Conservation (phyloP, 2,888 invertebrate species). For the Liodrosophila aerea region DNA sequence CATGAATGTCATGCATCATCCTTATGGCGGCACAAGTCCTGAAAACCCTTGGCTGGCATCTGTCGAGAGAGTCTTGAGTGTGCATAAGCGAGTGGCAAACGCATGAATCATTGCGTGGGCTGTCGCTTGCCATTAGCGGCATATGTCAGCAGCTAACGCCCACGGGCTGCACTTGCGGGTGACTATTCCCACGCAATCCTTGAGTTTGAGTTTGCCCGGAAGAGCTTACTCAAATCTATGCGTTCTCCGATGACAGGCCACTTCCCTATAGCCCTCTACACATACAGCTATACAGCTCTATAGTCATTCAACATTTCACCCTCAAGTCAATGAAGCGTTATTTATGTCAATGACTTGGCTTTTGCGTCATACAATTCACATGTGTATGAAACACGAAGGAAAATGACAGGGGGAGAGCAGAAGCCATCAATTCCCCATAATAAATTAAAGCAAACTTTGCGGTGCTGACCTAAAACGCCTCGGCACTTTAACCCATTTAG, state of each 20-base stretch:
- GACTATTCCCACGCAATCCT: slow-evolving; percentile 49
- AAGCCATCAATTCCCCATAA: slow-evolving; percentile 50
- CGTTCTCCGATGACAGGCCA: slow-evolving; percentile 36
- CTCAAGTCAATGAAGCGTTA: slow-evolving; percentile 52
- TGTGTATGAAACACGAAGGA: slow-evolving; percentile 4
- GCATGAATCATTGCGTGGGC: slow-evolving; percentile 70
- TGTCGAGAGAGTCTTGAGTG: slow-evolving; percentile 33
- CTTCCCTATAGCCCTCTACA: slow-evolving; percentile 2
- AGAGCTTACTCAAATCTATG: slow-evolving; percentile 39
- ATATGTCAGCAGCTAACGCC: slow-evolving; percentile 63
- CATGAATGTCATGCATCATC: slow-evolving; percentile 66
- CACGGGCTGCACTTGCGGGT: slow-evolving; percentile 72
- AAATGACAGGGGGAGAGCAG: slow-evolving; percentile 10
- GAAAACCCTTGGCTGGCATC: slow-evolving; percentile 43
- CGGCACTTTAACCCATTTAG: slow-evolving; percentile 39
- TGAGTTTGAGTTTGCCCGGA: slow-evolving; percentile 14
- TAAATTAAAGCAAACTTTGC: slow-evolving; percentile 68
- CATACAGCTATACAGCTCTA: neutral
- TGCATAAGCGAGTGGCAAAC: slow-evolving; percentile 62
- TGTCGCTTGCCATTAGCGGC: slow-evolving; percentile 64
- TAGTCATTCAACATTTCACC: neutral
- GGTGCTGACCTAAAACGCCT: slow-evolving; percentile 65
- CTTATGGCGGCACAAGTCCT: slow-evolving; percentile 54
- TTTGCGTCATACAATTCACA: slow-evolving; percentile 31
- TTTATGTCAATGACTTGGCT: slow-evolving; percentile 66